Percentiles rank a stretch among this genome's conserved stretches.
Evolutionary conservation across 2,797 vertebrate species (phyloP).

Genomic region (Mallotus villosus): DNA sequence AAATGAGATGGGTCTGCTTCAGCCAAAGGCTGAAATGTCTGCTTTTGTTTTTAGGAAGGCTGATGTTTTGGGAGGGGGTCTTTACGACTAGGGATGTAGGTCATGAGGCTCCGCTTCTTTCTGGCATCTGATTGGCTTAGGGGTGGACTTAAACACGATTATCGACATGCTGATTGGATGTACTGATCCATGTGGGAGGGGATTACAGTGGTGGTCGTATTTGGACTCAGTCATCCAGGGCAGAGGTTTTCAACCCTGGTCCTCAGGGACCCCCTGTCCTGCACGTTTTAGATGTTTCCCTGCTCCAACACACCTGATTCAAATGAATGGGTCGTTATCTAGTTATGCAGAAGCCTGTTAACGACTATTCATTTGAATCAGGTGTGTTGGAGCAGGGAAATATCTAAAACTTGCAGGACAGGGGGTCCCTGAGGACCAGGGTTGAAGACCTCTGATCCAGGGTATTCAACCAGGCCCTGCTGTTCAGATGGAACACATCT

Average conservation of each 20-base stretch:
- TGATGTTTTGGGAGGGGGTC: constrained; percentile 4
- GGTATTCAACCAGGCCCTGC: neutral
- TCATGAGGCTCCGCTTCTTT: constrained; percentile 35
- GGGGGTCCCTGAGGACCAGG: no score
- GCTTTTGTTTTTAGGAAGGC: neutral
- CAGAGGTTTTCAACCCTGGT: no score
- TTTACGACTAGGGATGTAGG: constrained; percentile 54
- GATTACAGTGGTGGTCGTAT: neutral
- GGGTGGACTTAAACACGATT: constrained; percentile 19
- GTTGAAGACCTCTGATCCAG: no score
- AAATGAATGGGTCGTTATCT: no score
- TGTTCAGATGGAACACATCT: neutral
- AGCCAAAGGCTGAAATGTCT: neutral
- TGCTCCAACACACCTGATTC: no score
- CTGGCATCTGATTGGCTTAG: constrained; percentile 27
- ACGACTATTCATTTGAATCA: no score
- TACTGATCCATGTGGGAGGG: constrained; percentile 16
- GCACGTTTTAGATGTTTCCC: no score
- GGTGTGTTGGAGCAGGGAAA: no score
- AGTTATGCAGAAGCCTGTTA: no score
- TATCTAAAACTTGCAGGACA: no score
- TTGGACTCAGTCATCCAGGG: neutral
- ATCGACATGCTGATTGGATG: constrained; percentile 19
- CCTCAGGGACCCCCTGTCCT: no score
- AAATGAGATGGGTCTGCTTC: no score